These are phyloP conservation scores for Talpa occidentalis DNA, from an alignment of 2,113 vertebrate genomes.

Conservation along the genomic window DNA sequence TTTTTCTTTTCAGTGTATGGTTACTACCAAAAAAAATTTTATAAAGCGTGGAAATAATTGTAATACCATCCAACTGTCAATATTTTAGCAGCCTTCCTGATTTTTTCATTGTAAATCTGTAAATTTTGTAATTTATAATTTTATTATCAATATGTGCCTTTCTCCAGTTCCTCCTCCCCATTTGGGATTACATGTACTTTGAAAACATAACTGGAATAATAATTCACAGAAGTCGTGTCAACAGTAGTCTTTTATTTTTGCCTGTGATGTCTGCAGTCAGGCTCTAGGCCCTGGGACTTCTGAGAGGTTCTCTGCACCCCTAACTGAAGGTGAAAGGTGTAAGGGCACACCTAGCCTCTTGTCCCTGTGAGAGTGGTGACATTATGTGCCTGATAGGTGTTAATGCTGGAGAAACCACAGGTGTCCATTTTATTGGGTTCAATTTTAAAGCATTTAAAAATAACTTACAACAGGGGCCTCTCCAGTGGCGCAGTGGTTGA, in stretches of 20 bases:
- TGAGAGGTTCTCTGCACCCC: background rate
- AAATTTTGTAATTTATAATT: no score
- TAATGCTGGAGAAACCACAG: background rate
- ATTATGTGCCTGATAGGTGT: background rate
- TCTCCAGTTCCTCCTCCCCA: no score
- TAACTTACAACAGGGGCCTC: background rate
- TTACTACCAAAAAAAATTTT: background rate
- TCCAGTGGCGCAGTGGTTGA: no score
- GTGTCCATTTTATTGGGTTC: background rate
- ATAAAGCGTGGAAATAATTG: background rate
- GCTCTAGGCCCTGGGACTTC: background rate
- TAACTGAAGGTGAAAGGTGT: background rate
- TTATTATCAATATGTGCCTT: background rate
- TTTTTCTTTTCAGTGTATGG: background rate
- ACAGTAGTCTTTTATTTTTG: background rate
- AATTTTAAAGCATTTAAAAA: background rate
- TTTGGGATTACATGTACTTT: background rate
- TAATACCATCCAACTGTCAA: background rate
- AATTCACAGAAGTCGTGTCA: background rate
- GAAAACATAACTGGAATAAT: background rate
- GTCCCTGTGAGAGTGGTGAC: accelerated
- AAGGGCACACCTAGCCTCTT: background rate
- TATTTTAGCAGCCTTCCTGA: background rate
- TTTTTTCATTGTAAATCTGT: background rate
- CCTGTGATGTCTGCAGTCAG: background rate